Base-by-base conservation (phyloP, 2,888 invertebrate genomes). In the Cryptocephalus moraei region DNA sequence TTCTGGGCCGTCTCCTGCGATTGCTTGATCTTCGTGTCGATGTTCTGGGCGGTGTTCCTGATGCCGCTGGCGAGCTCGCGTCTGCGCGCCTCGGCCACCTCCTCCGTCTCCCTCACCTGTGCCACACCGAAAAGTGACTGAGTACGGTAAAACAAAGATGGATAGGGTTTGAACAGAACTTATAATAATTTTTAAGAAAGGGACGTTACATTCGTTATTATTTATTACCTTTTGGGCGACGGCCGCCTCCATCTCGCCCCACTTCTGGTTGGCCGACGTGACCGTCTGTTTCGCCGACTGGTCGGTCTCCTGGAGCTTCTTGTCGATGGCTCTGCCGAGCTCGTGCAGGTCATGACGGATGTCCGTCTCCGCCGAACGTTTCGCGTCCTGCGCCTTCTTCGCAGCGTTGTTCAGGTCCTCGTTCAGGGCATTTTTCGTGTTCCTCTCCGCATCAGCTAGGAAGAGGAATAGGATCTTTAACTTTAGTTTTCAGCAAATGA, bases 11-110 rank as follows among this genome's bases (percentile, higher is more conserved):
- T 51, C 31, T 58, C 50, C 43, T 53, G 80, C 31, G 82, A 75
- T 50, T 80, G 77, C 61, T 78, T 76, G 58, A 61, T 51, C 49
- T 62, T 64, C 45, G 61, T 62, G 46, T 70, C 72, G 31, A 72
- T 54, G 4, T 63, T 69, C 48, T 69, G 65, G 3, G 68, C 73
- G 13, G 45, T 34, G 38, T 45, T 47, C 12, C 39, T 33, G 32
- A 47, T 43, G 58, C 67, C 67, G 38, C 63, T 61, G 34, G 67
- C 66, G 34, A 70, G 74, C 72, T 71, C 48, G 22, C 77, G 76
- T 56, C 79, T 65, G 45, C 77, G 77, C 53, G 75, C 74, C 46
- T 55, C 56, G 14, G 69, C 68, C n/a, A 60, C 54, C 39, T 50
- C 51, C 39, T 53, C 52, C 4, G 51, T 50, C 33, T 55, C 52